Base-by-base conservation (phyloP, 1,140 invertebrate genomes). In the Camponotus vicinus region DNA sequence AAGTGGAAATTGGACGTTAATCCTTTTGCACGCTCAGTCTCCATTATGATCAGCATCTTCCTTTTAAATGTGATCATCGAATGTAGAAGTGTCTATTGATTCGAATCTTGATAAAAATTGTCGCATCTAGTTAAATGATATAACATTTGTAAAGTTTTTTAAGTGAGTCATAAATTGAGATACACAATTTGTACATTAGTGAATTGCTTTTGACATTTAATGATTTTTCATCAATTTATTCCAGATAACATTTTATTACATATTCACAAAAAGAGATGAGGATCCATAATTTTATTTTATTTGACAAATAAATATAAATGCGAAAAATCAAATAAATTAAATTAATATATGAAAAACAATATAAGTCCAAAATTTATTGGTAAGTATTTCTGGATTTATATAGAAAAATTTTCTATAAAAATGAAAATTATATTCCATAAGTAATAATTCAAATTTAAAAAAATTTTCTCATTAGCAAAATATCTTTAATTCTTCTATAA, bases 1-100 rank as follows among this genome's bases (percentile, higher is more conserved):
- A 27, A 73, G 59, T 52, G 67, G 67, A 82, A 27, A 82, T 82
- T 73, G 55, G 40, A 55, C 40, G 71, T 73, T 82, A 73, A 82
- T 82, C 69, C 40, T 73, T 82, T 82, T 42, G 18, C 66, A 49
- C 37, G 40, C 27, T 18, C 27, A 59, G 78, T 71, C 37, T 71
- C 11, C 37, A 61, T 59, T 73, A 61, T 45, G 67, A 82, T n/a
- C 11, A 71, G 73, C n/a, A 42, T 73, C 40, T 82, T 73, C 45
- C 40, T 42, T 82, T 40, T 73, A n/a, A 45, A 18, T 21, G 34
- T 40, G 42, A 71, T 45, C 6, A 45, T 67, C 18, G 11, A 9
- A 77, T 57, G 11, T 34, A 27, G 13, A 71, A 82, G 34, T 21
- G 8, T 27, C 32, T 27, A n/a, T 37, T 45, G 32, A 61, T 18